Base-by-base conservation (phyloP, 1,140 invertebrate genomes). In the Pantala flavescens region DNA sequence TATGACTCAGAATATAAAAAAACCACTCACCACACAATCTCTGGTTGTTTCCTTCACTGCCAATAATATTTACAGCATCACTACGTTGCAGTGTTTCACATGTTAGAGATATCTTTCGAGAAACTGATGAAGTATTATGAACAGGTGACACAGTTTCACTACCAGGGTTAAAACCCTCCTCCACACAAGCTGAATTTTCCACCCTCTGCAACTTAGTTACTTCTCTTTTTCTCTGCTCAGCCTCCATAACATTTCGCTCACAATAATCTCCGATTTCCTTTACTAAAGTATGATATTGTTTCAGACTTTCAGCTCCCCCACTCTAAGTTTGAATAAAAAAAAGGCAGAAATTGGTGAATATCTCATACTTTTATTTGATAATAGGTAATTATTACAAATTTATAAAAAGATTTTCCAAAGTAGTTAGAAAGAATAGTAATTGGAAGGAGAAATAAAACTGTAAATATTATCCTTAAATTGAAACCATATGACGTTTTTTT, bases 41-140 rank as follows among this genome's bases (percentile, higher is more conserved):
- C 12, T 63, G 70, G 75, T 76, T 71, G 76, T 75, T 74, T 80
- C 78, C 75, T 81, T 36, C 79, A 81, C 70, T 43, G 80, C 79
- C n/a, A 49, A 24, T 36, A 72, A 43, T 23, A 21, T 73, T 21
- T 24, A 63, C 24, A 23, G 76, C 36, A 81, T 83, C 0, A 79
- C 70, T 63, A 80, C 81, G 81, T 74, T 83, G 81, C 24, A 82
- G 78, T 24, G 84, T 83, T 73, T 86, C 81, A 74, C 83, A 87
- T 24, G 85, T 86, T 16, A 87, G 81, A 77, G 88, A 89, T 49
- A 89, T 88, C 80, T 89, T 89, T 79, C 88, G 84, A 74, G 85
- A 86, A 74, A 83, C 86, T 79, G 84, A 81, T 79, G 83, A 84
- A 79, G 81, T 79, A 78, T 80, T 79, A 71, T 79, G 80, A 74